A percentile compares a stretch with the other conserved stretches of the same genome.
phyloP scores from a whole-genome alignment of 2,888 invertebrate genomes.

The Sarcophaga subvicina region DNA sequence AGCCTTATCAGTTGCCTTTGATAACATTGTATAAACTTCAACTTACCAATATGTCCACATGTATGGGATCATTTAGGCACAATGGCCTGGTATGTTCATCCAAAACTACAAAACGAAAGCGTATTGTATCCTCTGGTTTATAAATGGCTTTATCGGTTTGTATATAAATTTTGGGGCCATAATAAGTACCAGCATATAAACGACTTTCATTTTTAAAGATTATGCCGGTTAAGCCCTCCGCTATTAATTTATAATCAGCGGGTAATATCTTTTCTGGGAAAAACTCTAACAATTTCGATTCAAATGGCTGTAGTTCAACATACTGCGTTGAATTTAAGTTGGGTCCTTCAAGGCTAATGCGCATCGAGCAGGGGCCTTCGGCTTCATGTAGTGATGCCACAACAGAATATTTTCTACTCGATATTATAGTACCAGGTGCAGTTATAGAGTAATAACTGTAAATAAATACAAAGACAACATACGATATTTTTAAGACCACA shows the following conservation, averaged over 20 bases:
- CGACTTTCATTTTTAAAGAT: no score
- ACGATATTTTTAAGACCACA: background rate
- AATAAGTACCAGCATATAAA: conserved; percentile 86
- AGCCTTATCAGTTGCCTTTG: no score
- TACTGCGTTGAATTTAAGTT: no score
- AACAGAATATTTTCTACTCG: no score
- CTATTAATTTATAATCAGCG: no score
- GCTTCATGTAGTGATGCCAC: no score
- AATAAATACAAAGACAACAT: no score
- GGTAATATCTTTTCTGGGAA: no score
- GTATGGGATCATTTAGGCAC: conserved; percentile 63
- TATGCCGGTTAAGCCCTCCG: no score
- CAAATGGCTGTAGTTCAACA: conserved; percentile 75
- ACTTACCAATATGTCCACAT: conserved; percentile 36
- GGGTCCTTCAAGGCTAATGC: background rate
- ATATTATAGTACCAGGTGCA: no score
- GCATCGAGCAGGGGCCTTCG: background rate
- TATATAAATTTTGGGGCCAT: conserved; percentile 89
- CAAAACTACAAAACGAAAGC: conserved; percentile 88
- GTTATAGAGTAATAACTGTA: no score
- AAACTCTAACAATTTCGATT: conserved; percentile 69
- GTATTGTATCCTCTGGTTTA: conserved; percentile 91
- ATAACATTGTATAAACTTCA: no score
- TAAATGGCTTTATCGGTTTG: conserved; percentile 83
- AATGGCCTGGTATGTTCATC: conserved; percentile 88